Conservation (phyloP, 2,797 vertebrate species). For the Alca torda region DNA sequence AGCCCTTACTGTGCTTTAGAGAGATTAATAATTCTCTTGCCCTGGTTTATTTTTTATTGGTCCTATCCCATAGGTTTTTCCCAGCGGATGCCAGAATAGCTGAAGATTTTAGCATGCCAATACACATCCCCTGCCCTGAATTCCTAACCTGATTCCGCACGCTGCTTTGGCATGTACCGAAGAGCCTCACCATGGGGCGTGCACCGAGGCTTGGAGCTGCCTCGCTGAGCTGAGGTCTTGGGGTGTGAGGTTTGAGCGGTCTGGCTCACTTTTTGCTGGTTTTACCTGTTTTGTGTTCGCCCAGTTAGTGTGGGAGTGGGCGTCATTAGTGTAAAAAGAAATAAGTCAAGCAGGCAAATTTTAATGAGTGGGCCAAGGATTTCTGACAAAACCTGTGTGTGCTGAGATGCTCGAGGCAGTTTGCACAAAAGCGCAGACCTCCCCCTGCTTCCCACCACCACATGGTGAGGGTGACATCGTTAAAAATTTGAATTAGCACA, state of each 20-base stretch:
- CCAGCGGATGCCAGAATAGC: neutral
- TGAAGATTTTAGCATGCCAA: slow-evolving; percentile 14
- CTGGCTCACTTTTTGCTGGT: neutral
- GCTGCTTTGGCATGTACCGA: neutral
- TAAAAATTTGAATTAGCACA: neutral
- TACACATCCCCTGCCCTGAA: neutral
- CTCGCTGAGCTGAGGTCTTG: neutral
- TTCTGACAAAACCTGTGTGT: neutral
- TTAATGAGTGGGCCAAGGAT: neutral
- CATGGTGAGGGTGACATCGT: neutral
- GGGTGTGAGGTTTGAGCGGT: neutral
- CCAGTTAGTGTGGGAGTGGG: neutral
- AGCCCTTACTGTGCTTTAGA: neutral
- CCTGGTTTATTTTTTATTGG: slow-evolving; percentile 25
- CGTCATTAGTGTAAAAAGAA: neutral
- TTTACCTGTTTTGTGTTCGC: neutral
- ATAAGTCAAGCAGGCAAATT: neutral
- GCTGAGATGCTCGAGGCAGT: neutral
- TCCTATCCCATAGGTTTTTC: neutral
- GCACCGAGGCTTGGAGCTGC: neutral
- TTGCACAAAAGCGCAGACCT: neutral
- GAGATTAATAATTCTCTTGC: slow-evolving; percentile 20
- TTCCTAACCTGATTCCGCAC: neutral
- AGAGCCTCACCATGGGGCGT: neutral
- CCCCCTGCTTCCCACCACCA: neutral